Conservation (phyloP, 2,888 invertebrate species). For the Drosophila longiperda region DNA sequence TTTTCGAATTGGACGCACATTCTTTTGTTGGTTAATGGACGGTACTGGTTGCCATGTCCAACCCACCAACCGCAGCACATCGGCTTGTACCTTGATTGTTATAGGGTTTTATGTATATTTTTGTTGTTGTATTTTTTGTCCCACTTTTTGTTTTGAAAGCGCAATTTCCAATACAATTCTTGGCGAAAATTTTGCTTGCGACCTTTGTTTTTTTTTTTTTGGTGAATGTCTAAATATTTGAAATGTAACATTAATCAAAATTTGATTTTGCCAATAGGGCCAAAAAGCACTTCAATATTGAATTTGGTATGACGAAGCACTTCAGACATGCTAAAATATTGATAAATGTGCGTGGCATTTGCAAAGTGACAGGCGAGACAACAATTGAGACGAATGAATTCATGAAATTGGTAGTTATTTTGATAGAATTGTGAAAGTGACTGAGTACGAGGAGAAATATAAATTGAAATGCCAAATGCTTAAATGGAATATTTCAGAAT, state of each 20-base stretch:
- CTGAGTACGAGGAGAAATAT: background rate
- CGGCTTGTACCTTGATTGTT: slow-evolving; percentile 32
- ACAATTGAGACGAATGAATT: slow-evolving; percentile 27
- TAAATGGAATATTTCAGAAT: background rate
- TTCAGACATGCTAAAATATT: slow-evolving; percentile 64
- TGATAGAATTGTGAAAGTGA: background rate
- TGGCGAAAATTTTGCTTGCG: slow-evolving; percentile 27
- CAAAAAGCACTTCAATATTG: slow-evolving; percentile 35
- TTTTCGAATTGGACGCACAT: slow-evolving; percentile 74
- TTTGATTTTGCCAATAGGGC: slow-evolving; percentile 35
- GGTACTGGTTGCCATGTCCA: slow-evolving; percentile 41
- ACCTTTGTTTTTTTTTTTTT: slow-evolving; percentile 27
- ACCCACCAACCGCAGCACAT: slow-evolving; percentile 3
- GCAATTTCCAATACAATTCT: slow-evolving; percentile 50
- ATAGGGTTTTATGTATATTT: slow-evolving; percentile 6
- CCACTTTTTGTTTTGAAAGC: slow-evolving; percentile 40
- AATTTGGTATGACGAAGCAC: slow-evolving; percentile 17
- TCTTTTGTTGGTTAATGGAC: slow-evolving; percentile 70
- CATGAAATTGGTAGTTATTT: background rate
- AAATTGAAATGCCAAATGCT: background rate
- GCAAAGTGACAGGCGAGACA: slow-evolving; percentile 44
- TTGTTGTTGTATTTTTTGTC: slow-evolving; percentile 17
- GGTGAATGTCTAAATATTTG: slow-evolving; percentile 59
- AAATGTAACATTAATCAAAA: slow-evolving; percentile 63
- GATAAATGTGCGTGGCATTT: slow-evolving; percentile 54